phyloP scores from a whole-genome alignment of 2,113 vertebrate species.

The Sylvietta virens region DNA sequence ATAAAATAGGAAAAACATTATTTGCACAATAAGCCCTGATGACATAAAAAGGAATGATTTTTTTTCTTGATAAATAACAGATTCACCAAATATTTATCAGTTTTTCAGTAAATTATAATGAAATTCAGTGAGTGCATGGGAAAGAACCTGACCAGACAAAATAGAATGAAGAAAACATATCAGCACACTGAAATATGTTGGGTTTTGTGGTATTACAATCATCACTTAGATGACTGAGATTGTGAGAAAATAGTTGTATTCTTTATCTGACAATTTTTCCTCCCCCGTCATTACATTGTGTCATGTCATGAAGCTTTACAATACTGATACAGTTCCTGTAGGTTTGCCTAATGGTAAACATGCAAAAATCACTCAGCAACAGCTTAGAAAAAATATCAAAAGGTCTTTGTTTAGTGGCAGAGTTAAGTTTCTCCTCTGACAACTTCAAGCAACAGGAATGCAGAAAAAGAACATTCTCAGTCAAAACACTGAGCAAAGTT shows the following conservation, averaged over 20 bases:
- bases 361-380: constrained; percentile 23
- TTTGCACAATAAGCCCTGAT: background rate
- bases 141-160: background rate
- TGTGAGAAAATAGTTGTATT: background rate
- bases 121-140: background rate
- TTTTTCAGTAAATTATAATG: background rate
- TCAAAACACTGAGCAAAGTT: background rate
- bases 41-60: background rate
- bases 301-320: background rate
- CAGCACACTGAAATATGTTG: background rate
- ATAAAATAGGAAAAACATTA: background rate
- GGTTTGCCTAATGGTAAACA: background rate
- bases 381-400: constrained; percentile 49
- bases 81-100: background rate
- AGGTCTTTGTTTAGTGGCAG: constrained; percentile 45
- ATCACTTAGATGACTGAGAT: background rate
- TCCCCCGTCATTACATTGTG: background rate
- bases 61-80: background rate
- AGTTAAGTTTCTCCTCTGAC: constrained; percentile 59
- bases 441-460: constrained; percentile 53
- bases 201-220: background rate
- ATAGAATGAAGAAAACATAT: background rate
- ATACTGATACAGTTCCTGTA: background rate
- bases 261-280: background rate
- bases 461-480: constrained; percentile 21